A percentile compares a stretch with the other conserved stretches of the same genome.
These are phyloP conservation scores for Crotalus horridus DNA, from an alignment of 2,113 vertebrate genomes.

Conservation along the genomic window DNA sequence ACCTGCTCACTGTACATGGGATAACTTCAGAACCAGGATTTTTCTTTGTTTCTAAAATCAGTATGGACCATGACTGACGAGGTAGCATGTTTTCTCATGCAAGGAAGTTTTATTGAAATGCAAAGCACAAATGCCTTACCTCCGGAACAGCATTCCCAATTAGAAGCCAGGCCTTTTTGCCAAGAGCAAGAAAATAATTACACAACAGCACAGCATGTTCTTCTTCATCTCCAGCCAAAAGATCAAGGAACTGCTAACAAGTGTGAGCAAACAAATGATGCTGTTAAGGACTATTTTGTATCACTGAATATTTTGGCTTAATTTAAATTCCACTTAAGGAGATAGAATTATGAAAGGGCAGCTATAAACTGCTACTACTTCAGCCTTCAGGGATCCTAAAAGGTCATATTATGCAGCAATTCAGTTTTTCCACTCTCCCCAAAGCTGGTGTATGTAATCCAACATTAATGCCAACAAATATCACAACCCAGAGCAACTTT, in stretches of 20 bases:
- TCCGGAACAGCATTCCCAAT: conserved; percentile 91
- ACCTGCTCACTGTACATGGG: neutral
- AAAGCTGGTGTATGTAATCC: neutral
- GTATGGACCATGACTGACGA: neutral
- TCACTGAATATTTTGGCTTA: neutral
- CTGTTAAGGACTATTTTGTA: neutral
- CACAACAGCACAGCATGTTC: conserved; percentile 91
- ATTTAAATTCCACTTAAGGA: neutral
- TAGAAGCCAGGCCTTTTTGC: conserved; percentile 89
- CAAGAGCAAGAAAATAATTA: conserved; percentile 93
- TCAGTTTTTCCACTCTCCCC: neutral
- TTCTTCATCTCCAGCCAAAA: conserved; percentile 92
- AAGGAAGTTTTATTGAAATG: neutral
- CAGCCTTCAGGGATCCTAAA: neutral
- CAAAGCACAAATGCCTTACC: conserved; percentile 64
- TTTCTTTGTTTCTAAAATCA: neutral
- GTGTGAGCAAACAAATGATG: neutral
- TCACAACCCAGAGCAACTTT: neutral
- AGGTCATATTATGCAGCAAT: neutral
- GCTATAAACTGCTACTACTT: neutral
- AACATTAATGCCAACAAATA: neutral
- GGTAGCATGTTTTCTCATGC: neutral
- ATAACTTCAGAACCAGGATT: neutral
- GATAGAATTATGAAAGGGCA: neutral
- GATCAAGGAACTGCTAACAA: conserved; percentile 91